phyloP scores from a whole-genome alignment of 2,888 invertebrate genomes.

The Copidosoma aretas region DNA sequence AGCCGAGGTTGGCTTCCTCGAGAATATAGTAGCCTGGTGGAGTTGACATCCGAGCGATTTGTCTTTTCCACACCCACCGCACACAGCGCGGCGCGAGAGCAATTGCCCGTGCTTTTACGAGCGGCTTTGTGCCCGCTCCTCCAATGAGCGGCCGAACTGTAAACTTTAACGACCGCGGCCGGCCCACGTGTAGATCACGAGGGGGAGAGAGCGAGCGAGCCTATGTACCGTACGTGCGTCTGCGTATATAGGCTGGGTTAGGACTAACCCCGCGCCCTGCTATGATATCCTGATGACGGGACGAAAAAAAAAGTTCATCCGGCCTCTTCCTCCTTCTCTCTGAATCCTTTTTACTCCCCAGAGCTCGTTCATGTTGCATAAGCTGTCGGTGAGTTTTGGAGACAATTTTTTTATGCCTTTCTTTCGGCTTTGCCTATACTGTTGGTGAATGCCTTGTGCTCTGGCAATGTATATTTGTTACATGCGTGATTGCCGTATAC shows the following conservation, averaged over 20 bases:
- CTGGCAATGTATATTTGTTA: no score
- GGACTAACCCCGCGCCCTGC: slow-evolving; percentile 36
- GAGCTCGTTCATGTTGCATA: background rate
- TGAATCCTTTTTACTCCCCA: background rate
- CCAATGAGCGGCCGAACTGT: slow-evolving; percentile 40
- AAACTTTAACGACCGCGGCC: slow-evolving; percentile 11
- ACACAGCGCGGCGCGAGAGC: background rate
- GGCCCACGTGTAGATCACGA: background rate
- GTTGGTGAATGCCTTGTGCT: no score
- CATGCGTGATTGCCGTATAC: background rate
- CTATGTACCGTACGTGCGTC: slow-evolving; percentile 34
- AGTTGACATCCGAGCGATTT: slow-evolving; percentile 55
- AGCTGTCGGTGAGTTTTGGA: no score
- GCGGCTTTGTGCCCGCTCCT: slow-evolving; percentile 45
- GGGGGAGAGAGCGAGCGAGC: background rate
- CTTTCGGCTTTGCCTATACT: no score
- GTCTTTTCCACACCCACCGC: slow-evolving; percentile 48
- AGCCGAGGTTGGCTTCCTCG: slow-evolving; percentile 14
- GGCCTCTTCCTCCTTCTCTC: background rate
- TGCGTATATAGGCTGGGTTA: slow-evolving; percentile 15
- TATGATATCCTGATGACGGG: slow-evolving; percentile 55
- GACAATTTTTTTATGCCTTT: no score
- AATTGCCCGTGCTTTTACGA: slow-evolving; percentile 45
- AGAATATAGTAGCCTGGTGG: slow-evolving; percentile 49
- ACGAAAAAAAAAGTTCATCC: background rate